These are phyloP conservation scores for Clivina fossor DNA, from an alignment of 2,888 invertebrate genomes.

Conservation along the genomic window DNA sequence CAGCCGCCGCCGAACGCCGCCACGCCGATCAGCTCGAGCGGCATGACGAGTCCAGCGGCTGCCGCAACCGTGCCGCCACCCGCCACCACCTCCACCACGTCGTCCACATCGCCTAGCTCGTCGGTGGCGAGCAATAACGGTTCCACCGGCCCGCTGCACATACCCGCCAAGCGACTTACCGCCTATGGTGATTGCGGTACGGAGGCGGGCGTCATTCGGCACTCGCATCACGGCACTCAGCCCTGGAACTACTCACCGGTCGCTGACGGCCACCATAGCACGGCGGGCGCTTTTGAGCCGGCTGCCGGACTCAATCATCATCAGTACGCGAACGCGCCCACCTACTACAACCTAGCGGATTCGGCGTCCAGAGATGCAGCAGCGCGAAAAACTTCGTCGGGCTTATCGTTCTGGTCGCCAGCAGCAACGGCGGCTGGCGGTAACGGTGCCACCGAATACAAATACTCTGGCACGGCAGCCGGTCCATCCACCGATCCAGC, in stretches of 20 bases:
- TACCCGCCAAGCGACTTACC: slow-evolving; percentile 79
- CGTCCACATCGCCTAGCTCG: slow-evolving; percentile 62
- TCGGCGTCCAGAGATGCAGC: slow-evolving; percentile 59
- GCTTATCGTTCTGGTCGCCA: slow-evolving; percentile 71
- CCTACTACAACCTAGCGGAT: slow-evolving; percentile 74
- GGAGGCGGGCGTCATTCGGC: slow-evolving; percentile 73
- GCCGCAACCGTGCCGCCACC: slow-evolving; percentile 54
- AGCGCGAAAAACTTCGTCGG: slow-evolving; percentile 41
- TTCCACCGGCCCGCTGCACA: slow-evolving; percentile 80
- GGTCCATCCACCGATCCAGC: slow-evolving; percentile 56
- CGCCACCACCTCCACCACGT: slow-evolving; percentile 69
- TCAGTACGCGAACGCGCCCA: slow-evolving; percentile 70
- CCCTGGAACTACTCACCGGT: slow-evolving; percentile 76
- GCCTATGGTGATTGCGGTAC: slow-evolving; percentile 59
- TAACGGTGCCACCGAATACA: slow-evolving; percentile 60
- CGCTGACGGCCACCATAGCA: slow-evolving; percentile 56
- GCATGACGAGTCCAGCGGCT: slow-evolving; percentile 54
- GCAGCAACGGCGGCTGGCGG: slow-evolving; percentile 60
- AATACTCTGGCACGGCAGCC: slow-evolving; percentile 56
- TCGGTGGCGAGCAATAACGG: slow-evolving; percentile 66
- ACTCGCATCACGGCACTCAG: slow-evolving; percentile 65
- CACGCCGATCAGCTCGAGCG: slow-evolving; percentile 58
- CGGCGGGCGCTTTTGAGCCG: slow-evolving; percentile 59
- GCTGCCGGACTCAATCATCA: slow-evolving; percentile 64
- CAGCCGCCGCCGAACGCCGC: slow-evolving; percentile 44